Percentiles rank a stretch among this genome's conserved stretches.
Evolutionary conservation across 2,113 vertebrate genomes (phyloP).

Genomic region (Hypomesus transpacificus): DNA sequence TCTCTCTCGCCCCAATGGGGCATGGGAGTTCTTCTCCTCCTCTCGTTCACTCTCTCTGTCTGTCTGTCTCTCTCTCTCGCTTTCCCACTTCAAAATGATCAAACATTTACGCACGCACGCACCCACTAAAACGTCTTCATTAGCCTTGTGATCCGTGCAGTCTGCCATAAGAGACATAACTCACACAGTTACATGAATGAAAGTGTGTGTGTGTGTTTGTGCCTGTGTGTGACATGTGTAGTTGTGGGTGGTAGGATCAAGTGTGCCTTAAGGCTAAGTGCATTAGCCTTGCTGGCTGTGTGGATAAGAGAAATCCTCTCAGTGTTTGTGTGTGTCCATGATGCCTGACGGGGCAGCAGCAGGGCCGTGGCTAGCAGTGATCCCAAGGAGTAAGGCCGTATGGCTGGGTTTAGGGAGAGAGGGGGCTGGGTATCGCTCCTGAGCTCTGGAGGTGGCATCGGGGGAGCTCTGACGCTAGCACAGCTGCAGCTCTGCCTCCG

Average conservation of each 20-base stretch:
- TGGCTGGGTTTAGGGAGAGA: slow-evolving; percentile 8
- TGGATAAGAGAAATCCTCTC: neutral
- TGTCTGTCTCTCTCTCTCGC: neutral
- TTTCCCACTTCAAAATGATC: neutral
- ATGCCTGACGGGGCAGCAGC: neutral
- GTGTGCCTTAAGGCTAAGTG: neutral
- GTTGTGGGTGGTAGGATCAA: neutral
- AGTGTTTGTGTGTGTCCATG: slow-evolving; percentile 29
- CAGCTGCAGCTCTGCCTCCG: slow-evolving; percentile 18
- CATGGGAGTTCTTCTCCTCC: slow-evolving; percentile 12
- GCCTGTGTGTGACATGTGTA: slow-evolving; percentile 13
- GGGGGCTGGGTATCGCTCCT: slow-evolving; percentile 1
- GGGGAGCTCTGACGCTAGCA: slow-evolving; percentile 51
- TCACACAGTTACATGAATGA: neutral
- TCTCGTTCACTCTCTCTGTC: slow-evolving; percentile 2
- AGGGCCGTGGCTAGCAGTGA: neutral
- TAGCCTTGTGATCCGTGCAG: neutral
- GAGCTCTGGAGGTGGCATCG: slow-evolving; percentile 55
- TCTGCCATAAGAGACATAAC: neutral
- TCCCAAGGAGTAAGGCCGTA: slow-evolving; percentile 8
- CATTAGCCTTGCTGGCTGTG: slow-evolving; percentile 2
- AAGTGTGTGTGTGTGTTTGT: neutral
- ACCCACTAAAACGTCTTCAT: neutral
- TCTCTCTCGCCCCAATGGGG: neutral
- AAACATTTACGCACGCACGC: slow-evolving; percentile 6